Percentiles rank a stretch among this genome's conserved stretches.
Conservation (phyloP, 2,888 invertebrate species). For the Podabrus alpinus region DNA sequence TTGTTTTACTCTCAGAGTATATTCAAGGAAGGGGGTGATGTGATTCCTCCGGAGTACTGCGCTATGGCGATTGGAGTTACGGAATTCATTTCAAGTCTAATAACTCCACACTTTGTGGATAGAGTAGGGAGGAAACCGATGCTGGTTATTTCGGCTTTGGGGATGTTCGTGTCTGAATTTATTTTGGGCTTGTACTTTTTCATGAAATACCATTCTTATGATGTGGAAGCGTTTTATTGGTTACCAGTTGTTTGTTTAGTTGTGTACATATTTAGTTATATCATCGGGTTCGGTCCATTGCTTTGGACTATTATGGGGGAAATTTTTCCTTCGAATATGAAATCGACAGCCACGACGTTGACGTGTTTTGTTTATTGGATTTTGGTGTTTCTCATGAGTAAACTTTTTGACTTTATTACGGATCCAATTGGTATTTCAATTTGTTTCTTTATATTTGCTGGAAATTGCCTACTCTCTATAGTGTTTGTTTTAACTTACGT, state of each 20-base stretch:
- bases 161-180: conserved; percentile 67
- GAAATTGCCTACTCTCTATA: conserved; percentile 62
- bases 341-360: conserved; percentile 72
- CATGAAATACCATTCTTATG: conserved; percentile 60
- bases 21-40: conserved; percentile 67
- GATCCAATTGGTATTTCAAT: conserved; percentile 62
- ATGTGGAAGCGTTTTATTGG: conserved; percentile 61
- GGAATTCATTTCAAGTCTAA: conserved; percentile 70
- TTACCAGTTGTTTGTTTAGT: conserved; percentile 72
- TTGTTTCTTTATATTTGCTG: conserved; percentile 72
- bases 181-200: conserved; percentile 63
- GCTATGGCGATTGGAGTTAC: conserved; percentile 77
- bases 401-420: conserved; percentile 65
- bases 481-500: conserved; percentile 73
- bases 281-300: conserved; percentile 71
- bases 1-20: conserved; percentile 77
- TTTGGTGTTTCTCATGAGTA: conserved; percentile 73
- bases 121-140: conserved; percentile 72
- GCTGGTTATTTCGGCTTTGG: conserved; percentile 68
- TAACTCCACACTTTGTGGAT: conserved; percentile 77
- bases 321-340: conserved; percentile 77
- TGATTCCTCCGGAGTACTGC: conserved; percentile 63
- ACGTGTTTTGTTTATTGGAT: conserved; percentile 76
- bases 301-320: conserved; percentile 84
- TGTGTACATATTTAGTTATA: conserved; percentile 73